Evolutionary conservation across 1,140 invertebrate genomes (phyloP), one percentile per base, ranked within the genome.

Genomic region (Mizuhopecten yessoensis): DNA sequence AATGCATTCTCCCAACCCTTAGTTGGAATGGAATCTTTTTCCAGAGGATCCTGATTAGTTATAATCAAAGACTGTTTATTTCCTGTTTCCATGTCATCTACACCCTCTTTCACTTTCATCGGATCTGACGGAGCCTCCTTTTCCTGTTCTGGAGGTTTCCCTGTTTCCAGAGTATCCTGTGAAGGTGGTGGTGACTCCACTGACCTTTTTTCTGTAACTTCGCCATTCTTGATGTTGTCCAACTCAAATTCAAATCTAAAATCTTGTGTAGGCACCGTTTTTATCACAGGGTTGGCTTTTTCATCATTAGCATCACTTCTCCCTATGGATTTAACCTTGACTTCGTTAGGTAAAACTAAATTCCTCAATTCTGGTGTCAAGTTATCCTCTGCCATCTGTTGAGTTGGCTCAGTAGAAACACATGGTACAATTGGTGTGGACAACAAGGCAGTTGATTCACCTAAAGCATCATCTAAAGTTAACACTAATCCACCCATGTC

Each of bases 1-100:
- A 75, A 75, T 75, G 57, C 57, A 29, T 75, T 75, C n/a, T 75
- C 57, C 57, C 57, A 75, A 3, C 17, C 57, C n/a, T 75, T 75
- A 5, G n/a, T n/a, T 29, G 57, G 57, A 3, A 29, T 3, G n/a
- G 57, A 29, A 75, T 75, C 45, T 49, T 49, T 49, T 49, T 49
- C 57, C 7, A n/a, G 23, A n/a, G 23, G 5, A 75, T 75, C 23
- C 1, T n/a, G 57, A n/a, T 7, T 75, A 29, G 29, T 75, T 17
- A n/a, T 13, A 15, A 10, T 49, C 20, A 23, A 49, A 75, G 9
- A 29, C 11, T 75, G 23, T 75, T 75, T n/a, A 7, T 75, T 75
- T 75, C 29, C 57, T 75, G 57, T 5, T 29, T 2, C 57, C 57
- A 75, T 29, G 29, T 75, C 57, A 29, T 75, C n/a, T 75, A 75